These are phyloP conservation scores for Anadara kagoshimensis DNA, from an alignment of 1,140 invertebrate genomes.

Conservation along the genomic window DNA sequence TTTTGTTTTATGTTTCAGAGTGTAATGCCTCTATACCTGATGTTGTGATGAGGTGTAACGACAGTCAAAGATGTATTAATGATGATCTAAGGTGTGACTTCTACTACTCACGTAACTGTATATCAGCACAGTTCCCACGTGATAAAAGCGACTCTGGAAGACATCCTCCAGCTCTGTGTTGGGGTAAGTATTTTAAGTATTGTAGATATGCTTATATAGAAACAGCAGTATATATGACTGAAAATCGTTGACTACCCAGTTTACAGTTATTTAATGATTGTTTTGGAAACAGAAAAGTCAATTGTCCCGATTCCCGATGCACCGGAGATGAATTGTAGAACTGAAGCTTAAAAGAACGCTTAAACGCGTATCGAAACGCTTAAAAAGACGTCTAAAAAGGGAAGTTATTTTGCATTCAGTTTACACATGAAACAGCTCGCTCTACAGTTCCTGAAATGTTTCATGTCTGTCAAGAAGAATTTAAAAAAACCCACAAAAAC, in stretches of 20 bases:
- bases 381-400: too few relatives aligned
- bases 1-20: conserved; percentile 41
- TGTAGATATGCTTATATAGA: too few relatives aligned
- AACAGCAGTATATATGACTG: neutral
- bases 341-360: neutral
- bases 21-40: conserved; percentile 39
- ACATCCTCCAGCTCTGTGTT: conserved; percentile 40
- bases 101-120: conserved; percentile 51
- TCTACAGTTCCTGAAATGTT: too few relatives aligned
- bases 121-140: conserved; percentile 30
- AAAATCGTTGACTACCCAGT: too few relatives aligned
- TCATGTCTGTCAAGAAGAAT: too few relatives aligned
- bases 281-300: neutral
- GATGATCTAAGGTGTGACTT: conserved; percentile 46
- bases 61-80: conserved; percentile 47
- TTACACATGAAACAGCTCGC: too few relatives aligned
- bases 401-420: too few relatives aligned
- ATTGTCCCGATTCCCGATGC: neutral
- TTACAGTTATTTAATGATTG: neutral
- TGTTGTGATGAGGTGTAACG: conserved; percentile 42
- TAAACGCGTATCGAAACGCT: neutral
- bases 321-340: neutral
- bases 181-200: too few relatives aligned
- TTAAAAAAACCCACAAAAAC: too few relatives aligned
- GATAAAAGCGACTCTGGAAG: conserved; percentile 43